These are phyloP conservation scores for Epirrhoe alternata DNA, from an alignment of 2,888 invertebrate genomes.

Conservation along the genomic window DNA sequence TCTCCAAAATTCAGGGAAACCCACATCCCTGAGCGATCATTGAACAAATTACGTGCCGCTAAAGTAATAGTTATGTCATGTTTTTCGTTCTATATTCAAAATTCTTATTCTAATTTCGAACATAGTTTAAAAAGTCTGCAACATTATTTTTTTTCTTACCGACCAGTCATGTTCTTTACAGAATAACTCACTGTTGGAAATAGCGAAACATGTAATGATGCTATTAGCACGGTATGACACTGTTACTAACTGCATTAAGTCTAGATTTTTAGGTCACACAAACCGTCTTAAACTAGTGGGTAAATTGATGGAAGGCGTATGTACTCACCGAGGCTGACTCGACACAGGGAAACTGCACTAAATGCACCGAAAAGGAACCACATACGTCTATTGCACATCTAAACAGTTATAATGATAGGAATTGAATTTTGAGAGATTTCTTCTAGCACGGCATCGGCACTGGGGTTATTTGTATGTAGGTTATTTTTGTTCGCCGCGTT, in stretches of 20 bases:
- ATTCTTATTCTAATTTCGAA: constrained; percentile 24
- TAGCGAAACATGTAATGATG: constrained; percentile 22
- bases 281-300: constrained; percentile 52
- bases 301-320: constrained; percentile 42
- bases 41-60: constrained; percentile 40
- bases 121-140: constrained; percentile 7
- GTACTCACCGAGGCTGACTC: constrained; percentile 49
- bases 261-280: constrained; percentile 74
- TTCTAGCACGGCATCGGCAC: constrained; percentile 41
- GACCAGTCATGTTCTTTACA: constrained; percentile 19
- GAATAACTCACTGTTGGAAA: constrained; percentile 23
- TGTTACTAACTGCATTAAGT: constrained; percentile 71
- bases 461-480: constrained; percentile 35
- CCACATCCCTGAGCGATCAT: constrained; percentile 39
- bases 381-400: constrained; percentile 52
- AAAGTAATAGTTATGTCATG: constrained; percentile 37
- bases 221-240: constrained; percentile 40
- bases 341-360: constrained; percentile 28
- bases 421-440: constrained; percentile 42
- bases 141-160: constrained; percentile 12
- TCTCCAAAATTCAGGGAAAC: constrained; percentile 68
- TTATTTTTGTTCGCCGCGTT: constrained; percentile 38
- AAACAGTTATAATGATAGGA: constrained; percentile 44
- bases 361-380: constrained; percentile 40
- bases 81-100: constrained; percentile 17